phyloP scores from a whole-genome alignment of 2,888 invertebrate genomes.

The Julus scanicus region DNA sequence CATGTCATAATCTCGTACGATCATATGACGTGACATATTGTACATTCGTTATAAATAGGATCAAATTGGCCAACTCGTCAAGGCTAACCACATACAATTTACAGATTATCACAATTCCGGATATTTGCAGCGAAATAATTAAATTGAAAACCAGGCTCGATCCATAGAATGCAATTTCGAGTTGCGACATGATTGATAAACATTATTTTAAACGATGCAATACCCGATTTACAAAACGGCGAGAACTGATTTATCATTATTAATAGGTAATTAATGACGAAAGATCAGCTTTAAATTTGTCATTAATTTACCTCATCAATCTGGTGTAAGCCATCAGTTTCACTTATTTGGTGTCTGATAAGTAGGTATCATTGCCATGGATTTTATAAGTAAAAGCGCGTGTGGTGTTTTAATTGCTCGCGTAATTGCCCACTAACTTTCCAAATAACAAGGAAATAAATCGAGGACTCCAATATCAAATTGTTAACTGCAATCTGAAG shows the following conservation, averaged over 20 bases:
- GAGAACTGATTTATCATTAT: neutral
- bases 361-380: no score
- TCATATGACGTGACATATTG: neutral
- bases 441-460: neutral
- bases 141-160: neutral
- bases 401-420: neutral
- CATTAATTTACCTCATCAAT: neutral
- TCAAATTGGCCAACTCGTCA: neutral
- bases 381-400: neutral
- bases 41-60: neutral
- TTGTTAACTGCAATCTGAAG: neutral
- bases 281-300: neutral
- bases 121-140: neutral
- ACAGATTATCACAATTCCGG: neutral
- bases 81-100: neutral
- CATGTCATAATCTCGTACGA: neutral
- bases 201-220: neutral
- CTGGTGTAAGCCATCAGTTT: neutral
- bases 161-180: neutral
- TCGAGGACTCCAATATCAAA: neutral
- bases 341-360: no score
- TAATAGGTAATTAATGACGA: neutral
- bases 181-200: neutral
- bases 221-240: no score
- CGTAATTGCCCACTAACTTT: neutral